A percentile compares a stretch with the other conserved stretches of the same genome.
phyloP scores from a whole-genome alignment of 2,113 vertebrate genomes.

The Alces alces region DNA sequence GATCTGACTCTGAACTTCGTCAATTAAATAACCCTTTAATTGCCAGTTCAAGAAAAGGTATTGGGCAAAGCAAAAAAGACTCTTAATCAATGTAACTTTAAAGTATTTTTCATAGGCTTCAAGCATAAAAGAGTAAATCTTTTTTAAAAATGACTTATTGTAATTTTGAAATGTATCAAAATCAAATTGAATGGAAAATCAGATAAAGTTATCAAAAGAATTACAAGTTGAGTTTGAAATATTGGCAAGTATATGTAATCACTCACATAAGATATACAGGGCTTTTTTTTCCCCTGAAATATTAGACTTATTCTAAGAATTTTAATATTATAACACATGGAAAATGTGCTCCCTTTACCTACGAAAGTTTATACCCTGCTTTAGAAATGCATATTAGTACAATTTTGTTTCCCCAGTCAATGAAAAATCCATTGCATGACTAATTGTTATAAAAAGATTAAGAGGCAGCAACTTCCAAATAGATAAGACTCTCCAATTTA shows the following conservation, averaged over 20 bases:
- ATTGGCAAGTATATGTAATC: neutral
- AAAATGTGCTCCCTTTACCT: neutral
- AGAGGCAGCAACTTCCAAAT: neutral
- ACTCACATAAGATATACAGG: neutral
- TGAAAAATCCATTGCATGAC: neutral
- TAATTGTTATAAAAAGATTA: neutral
- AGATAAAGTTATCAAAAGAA: neutral
- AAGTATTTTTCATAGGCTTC: neutral
- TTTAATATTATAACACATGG: neutral
- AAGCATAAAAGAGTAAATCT: neutral
- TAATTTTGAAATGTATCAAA: neutral
- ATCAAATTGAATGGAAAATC: neutral
- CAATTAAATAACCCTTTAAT: constrained; percentile 82
- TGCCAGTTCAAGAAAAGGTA: constrained; percentile 35
- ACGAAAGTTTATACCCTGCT: neutral
- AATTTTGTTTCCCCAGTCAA: neutral
- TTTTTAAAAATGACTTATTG: neutral
- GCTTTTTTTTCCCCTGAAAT: neutral
- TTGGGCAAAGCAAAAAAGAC: neutral
- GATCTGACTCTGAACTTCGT: constrained; percentile 77
- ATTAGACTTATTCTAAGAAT: neutral
- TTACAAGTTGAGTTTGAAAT: neutral
- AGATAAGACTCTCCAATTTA: neutral
- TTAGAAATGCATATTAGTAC: neutral
- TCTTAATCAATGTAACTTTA: neutral